Evolutionary conservation across 2,113 vertebrate species (phyloP), one percentile per base, ranked within the genome.

Genomic region (Myiagra hebetior): DNA sequence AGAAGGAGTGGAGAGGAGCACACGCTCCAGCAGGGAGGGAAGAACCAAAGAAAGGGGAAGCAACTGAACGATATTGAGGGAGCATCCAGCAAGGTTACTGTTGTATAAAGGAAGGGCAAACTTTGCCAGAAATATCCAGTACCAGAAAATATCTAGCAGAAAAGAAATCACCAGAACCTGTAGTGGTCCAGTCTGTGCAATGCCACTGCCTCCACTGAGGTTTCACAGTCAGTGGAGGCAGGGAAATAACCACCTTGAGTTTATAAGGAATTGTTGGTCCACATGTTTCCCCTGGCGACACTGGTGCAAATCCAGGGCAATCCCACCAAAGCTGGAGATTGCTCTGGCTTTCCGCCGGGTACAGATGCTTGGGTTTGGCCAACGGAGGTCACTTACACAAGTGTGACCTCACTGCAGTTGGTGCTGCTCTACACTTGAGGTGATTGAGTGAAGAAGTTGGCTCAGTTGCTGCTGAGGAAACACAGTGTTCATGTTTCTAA

Each of bases 281-380:
- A 72, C 3, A 7, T 22, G 23, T 94, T 93, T 92, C 79, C 83
- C 49, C 33, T 69, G 63, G 79, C 0, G 42, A 75, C 44, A 41
- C 24, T 30, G 62, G 73, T 94, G 83, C 65, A 94, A 97, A 94
- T 93, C 92, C 90, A 84, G 63, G 63, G 72, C 68, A 91, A 87
- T 82, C 55, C 65, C 72, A 85, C 75, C 63, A 62, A 89, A 92
- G 57, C 44, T 60, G 62, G 76, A 91, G 83, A 11, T 46, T 70
- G 60, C n/a, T 53, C 24, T 5, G 30, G 64, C 37, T 91, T 89
- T 93, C 56, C 1, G 2, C 41, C 6, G 41, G 28, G 12, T 74
- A 30, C 5, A 21, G 73, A 30, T 0, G 0, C 78, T 55, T 91
- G 64, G 37, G 44, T 84, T 86, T 93, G 73, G 60, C 86, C 91